Evolutionary conservation across 1,140 invertebrate genomes (phyloP).

Genomic region (Phthorimaea operculella): DNA sequence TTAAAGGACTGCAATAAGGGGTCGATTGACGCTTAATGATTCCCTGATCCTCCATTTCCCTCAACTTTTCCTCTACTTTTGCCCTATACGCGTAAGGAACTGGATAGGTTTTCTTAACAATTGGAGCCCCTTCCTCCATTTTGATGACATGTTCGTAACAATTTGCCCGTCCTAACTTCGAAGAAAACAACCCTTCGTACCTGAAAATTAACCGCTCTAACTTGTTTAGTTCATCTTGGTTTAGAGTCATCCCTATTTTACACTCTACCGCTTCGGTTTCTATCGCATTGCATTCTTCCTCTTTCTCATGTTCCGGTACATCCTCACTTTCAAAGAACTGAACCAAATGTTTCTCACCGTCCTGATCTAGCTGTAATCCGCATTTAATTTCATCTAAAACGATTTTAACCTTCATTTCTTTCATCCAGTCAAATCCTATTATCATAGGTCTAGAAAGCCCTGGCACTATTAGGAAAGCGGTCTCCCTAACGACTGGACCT

Average conservation of each 20-base stretch:
- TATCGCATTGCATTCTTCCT: neutral
- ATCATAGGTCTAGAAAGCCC: constrained; percentile 20
- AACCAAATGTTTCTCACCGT: neutral
- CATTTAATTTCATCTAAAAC: constrained; percentile 9
- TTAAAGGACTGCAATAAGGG: constrained; percentile 32
- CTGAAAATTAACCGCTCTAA: constrained; percentile 2
- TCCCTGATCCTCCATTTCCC: constrained; percentile 20
- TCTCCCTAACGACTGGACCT: too few relatives aligned
- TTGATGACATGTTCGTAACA: constrained; percentile 28
- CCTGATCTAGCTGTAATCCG: neutral
- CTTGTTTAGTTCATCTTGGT: constrained; percentile 1
- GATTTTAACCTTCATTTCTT: constrained; percentile 10
- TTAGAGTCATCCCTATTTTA: neutral
- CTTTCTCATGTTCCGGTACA: neutral
- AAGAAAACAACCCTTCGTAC: constrained; percentile 12
- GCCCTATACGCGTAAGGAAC: constrained; percentile 27
- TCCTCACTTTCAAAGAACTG: neutral
- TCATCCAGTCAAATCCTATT: constrained; percentile 27
- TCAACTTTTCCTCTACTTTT: constrained; percentile 18
- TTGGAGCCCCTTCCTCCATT: constrained; percentile 16
- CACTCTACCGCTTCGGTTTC: neutral
- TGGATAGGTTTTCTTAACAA: constrained; percentile 27
- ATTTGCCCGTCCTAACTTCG: constrained; percentile 14
- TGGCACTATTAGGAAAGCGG: too few relatives aligned
- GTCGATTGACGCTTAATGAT: constrained; percentile 29